phyloP scores from a whole-genome alignment of 1,140 invertebrate genomes.

The Oscheius sp. region DNA sequence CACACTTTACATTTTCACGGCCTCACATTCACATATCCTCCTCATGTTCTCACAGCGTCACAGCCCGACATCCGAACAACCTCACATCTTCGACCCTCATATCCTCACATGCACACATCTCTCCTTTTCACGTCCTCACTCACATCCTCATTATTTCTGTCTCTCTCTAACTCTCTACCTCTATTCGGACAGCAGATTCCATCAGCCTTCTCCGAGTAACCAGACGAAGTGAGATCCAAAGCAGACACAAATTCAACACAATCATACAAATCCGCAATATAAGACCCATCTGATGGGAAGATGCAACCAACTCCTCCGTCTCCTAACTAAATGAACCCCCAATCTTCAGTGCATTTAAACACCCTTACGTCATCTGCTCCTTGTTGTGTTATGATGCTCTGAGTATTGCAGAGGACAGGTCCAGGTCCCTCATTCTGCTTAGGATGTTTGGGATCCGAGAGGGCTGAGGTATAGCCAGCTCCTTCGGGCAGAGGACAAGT shows the following conservation, averaged over 20 bases:
- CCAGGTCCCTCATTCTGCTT: constrained; percentile 38
- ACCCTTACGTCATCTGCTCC: constrained; percentile 22
- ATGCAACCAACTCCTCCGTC: constrained; percentile 35
- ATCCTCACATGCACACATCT: too few species aligned
- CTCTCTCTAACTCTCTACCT: background rate
- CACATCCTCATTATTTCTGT: too few species aligned
- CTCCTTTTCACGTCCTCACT: too few species aligned
- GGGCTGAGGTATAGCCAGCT: constrained; percentile 40
- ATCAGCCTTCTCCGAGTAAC: constrained; percentile 37
- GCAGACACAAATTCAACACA: constrained; percentile 42
- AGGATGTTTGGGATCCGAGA: constrained; percentile 41
- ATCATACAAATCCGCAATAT: constrained; percentile 40
- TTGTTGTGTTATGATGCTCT: constrained; percentile 21
- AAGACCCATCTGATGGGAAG: constrained; percentile 38
- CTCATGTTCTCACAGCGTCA: too few species aligned
- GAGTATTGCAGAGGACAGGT: constrained; percentile 41
- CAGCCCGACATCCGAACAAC: too few species aligned
- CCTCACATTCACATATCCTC: too few species aligned
- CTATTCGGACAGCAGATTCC: constrained; percentile 42
- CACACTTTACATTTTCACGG: too few species aligned
- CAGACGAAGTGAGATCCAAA: constrained; percentile 36
- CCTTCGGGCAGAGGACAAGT: constrained; percentile 44
- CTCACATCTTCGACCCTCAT: too few species aligned
- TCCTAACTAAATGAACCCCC: constrained; percentile 24
- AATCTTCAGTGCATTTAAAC: background rate